These are phyloP conservation scores for Corythornis madagascariensis DNA, from an alignment of 2,113 vertebrate genomes.

Conservation along the genomic window DNA sequence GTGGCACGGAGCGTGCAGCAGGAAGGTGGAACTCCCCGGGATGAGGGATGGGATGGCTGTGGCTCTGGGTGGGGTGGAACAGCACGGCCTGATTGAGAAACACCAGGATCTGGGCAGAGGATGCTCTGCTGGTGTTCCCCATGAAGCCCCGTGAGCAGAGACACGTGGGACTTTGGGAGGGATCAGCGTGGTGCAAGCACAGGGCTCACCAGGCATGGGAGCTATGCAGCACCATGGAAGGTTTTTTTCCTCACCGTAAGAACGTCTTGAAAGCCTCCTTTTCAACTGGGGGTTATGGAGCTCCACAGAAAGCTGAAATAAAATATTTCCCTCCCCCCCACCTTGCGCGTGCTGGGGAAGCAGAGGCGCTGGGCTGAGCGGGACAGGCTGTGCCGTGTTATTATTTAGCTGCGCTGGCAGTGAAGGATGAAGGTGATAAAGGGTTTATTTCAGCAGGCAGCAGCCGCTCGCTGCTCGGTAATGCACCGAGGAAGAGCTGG, in stretches of 20 bases:
- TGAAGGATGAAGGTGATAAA: constrained; percentile 28
- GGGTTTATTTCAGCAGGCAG: constrained; percentile 30
- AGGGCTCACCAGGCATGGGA: accelerated
- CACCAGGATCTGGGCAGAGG: background rate
- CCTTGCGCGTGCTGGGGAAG: accelerated
- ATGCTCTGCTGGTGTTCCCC: accelerated
- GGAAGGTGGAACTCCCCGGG: background rate
- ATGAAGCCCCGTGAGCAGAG: accelerated
- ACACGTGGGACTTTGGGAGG: accelerated
- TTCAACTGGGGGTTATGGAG: background rate
- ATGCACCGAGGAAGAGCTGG: constrained; percentile 24
- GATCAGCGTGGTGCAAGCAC: accelerated
- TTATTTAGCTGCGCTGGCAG: background rate
- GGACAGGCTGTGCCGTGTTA: background rate
- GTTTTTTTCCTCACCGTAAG: accelerated
- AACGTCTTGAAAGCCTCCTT: background rate
- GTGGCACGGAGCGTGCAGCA: background rate
- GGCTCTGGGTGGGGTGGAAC: accelerated
- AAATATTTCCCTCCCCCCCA: background rate
- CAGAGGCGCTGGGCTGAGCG: background rate
- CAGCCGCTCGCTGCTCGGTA: background rate
- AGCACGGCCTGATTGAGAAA: background rate
- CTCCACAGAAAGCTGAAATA: background rate
- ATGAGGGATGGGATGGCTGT: accelerated
- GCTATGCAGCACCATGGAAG: background rate